These are phyloP conservation scores for Columbina picui DNA, from an alignment of 2,113 vertebrate species.

Conservation along the genomic window DNA sequence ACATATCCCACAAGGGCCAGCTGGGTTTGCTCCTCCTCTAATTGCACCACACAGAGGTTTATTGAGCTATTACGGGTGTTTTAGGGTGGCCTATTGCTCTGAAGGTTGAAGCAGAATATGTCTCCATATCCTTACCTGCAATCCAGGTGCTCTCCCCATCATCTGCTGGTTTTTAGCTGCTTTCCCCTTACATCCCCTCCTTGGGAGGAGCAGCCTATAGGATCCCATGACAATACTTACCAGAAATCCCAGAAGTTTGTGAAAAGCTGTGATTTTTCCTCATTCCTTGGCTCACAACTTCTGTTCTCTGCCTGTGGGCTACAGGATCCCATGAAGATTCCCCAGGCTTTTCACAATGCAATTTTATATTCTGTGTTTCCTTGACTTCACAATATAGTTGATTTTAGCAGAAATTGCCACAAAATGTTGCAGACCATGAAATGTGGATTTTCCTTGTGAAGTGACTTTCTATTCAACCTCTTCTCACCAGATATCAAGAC, in stretches of 20 bases:
- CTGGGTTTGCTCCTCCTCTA: background rate
- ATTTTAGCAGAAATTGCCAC: constrained; percentile 28
- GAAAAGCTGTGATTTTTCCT: background rate
- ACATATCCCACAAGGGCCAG: background rate
- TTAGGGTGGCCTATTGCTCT: background rate
- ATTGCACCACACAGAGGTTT: background rate
- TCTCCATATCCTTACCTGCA: background rate
- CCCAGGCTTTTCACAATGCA: background rate
- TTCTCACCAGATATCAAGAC: background rate
- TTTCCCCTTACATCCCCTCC: background rate
- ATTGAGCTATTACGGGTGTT: background rate
- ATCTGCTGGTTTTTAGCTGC: background rate
- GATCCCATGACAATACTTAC: background rate
- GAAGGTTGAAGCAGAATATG: background rate
- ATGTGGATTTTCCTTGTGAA: constrained; percentile 5
- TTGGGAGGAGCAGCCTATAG: background rate
- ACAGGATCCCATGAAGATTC: background rate
- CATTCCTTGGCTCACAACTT: background rate
- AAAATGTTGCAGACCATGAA: background rate
- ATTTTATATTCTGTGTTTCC: background rate
- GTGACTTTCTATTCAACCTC: background rate
- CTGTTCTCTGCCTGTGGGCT: background rate
- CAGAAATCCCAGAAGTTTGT: background rate
- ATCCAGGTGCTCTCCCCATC: background rate
- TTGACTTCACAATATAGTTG: background rate